Base-by-base conservation (phyloP, 2,888 invertebrate species). In the Ditylenchus weischeri region DNA sequence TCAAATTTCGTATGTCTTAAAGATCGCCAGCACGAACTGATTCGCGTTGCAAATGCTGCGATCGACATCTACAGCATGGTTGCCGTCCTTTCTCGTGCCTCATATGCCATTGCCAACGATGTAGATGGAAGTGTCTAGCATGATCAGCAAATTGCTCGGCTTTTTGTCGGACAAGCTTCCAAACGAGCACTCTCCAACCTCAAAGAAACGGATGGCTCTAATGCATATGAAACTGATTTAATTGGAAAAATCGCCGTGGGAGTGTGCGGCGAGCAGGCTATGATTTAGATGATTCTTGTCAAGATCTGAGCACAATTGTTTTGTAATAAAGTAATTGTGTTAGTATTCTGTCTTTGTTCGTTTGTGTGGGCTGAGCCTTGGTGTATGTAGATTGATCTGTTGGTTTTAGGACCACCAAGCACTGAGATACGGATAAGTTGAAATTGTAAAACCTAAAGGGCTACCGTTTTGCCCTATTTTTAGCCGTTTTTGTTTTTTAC, bases 21-120 rank as follows among this genome's bases (percentile, higher is more conserved):
- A 79, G 90, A 95, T 77, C 90, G 94, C 84, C 96, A 98, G 86
- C 91, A 90, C 84, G 85, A 92, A 78, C 86, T 96, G 66, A 91
- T 91, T 83, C 88, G 91, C 77, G 86, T 98, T 72, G 91, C 95
- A 0, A 88, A 90, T 82, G 88, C 91, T 57, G 90, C 93, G 61
- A 90, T 96, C 66, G 80, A 83, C 66, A 83, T 82, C 67, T 83
- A 92, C 85, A 88, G 90, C 7, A 90, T 91, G 88, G 89, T 89
- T 35, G 90, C 89, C 8, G 90, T 90, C 21, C 85, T 95, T 75
- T 90, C 95, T 38, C 88, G 95, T 73, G 90, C 92, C 2, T 88
- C 89, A 19, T 86, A 88, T 71, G 88, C 93, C 23, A 73, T 79
- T 29, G 74, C 75, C 62, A 72, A 75, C 57, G 62, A 72, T 38